These are phyloP conservation scores for Drosophila fungiperda DNA, from an alignment of 2,888 invertebrate genomes.

Conservation along the genomic window DNA sequence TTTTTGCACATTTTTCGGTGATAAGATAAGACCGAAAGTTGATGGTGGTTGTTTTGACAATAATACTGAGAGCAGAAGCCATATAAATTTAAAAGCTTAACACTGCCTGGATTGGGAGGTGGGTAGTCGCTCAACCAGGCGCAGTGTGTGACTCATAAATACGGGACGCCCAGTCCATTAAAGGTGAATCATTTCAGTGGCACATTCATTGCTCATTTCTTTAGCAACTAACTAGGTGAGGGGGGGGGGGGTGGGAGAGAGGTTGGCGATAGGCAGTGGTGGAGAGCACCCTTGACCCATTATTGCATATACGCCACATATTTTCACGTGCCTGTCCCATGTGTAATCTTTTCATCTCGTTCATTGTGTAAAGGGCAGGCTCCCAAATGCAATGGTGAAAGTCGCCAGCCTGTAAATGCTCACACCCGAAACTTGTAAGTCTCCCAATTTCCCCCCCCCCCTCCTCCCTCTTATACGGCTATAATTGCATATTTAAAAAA, in stretches of 20 bases:
- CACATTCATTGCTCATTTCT: slow-evolving; percentile 9
- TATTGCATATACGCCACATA: slow-evolving; percentile 21
- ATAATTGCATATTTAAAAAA: slow-evolving; percentile 10
- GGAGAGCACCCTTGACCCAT: slow-evolving; percentile 45
- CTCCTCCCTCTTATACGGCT: not conserved
- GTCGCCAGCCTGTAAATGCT: slow-evolving; percentile 29
- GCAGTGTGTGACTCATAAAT: slow-evolving; percentile 38
- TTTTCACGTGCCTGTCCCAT: slow-evolving; percentile 29
- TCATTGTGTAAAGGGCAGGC: slow-evolving; percentile 52
- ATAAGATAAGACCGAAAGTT: slow-evolving; percentile 47
- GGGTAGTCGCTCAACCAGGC: slow-evolving; percentile 7
- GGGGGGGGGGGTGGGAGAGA: not conserved
- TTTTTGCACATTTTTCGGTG: slow-evolving; percentile 46
- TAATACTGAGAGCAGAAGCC: slow-evolving; percentile 40
- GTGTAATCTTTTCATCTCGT: slow-evolving; percentile 12
- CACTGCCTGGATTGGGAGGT: slow-evolving; percentile 1
- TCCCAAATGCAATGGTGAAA: slow-evolving; percentile 43
- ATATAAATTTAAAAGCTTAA: slow-evolving; percentile 33
- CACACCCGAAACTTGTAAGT: slow-evolving; percentile 20
- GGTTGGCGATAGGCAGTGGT: not conserved
- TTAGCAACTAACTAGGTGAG: not conserved
- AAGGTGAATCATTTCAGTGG: slow-evolving; percentile 52
- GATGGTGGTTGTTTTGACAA: not conserved
- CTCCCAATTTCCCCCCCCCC: not conserved
- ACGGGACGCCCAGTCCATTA: slow-evolving; percentile 38